Conservation (phyloP, 2,797 vertebrate genomes). For the Mallotus villosus region DNA sequence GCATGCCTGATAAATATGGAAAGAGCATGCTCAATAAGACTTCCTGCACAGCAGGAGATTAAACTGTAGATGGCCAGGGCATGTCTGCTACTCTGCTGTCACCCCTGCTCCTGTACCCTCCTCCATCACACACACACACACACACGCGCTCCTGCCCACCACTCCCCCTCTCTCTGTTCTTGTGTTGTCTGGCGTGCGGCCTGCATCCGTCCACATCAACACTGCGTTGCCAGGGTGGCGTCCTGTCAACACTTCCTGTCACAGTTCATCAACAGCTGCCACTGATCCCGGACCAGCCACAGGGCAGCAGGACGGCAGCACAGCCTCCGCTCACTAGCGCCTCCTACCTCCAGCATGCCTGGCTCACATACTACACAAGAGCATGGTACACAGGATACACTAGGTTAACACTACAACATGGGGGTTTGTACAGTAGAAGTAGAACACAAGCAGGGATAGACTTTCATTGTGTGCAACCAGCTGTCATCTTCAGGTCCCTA, state of each 20-base stretch:
- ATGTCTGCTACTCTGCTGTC: conserved; percentile 17
- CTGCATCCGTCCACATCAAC: conserved; percentile 47
- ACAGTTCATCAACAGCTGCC: conserved; percentile 40
- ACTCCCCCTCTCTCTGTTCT: conserved; percentile 2
- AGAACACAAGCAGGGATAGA: not conserved
- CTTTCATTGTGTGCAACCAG: not conserved
- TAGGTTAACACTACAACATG: not conserved
- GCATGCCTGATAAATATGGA: conserved; percentile 68
- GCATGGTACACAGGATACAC: not conserved
- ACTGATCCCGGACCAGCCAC: conserved; percentile 10
- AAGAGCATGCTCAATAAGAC: conserved; percentile 54
- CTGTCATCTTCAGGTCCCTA: not conserved
- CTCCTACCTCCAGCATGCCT: no score
- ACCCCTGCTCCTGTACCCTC: not conserved
- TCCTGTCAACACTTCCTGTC: conserved; percentile 61
- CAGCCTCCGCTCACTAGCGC: no score
- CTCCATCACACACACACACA: not conserved
- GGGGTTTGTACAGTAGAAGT: not conserved
- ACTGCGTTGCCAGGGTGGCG: conserved; percentile 43
- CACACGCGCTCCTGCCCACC: not conserved
- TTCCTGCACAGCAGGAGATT: conserved; percentile 96
- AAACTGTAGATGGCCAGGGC: conserved; percentile 49
- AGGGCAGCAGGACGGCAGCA: not conserved
- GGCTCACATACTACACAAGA: not conserved
- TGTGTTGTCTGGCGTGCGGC: conserved; percentile 39